A percentile compares a stretch with the other conserved stretches of the same genome.
phyloP scores from a whole-genome alignment of 2,888 invertebrate genomes.

The Anthrax anthrax region DNA sequence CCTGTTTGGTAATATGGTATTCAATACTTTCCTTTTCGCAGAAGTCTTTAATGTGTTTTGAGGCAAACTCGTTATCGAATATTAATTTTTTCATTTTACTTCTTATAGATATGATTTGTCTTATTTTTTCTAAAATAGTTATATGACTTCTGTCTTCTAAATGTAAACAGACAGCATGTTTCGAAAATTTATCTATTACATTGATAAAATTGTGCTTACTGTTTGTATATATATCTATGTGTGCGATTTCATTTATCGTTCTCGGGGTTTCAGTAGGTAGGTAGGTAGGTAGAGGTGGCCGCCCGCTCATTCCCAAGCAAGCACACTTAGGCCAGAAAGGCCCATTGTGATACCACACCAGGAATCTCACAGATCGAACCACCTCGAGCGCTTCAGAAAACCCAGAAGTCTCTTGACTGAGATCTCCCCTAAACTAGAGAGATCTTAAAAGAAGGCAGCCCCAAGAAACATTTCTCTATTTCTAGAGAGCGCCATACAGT shows the following conservation, averaged over 20 bases:
- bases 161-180: not conserved
- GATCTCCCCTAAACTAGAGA: too few relatives aligned
- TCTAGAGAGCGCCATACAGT: too few relatives aligned
- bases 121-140: slow-evolving; percentile 1
- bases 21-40: not conserved
- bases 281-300: too few relatives aligned
- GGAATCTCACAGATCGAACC: too few relatives aligned
- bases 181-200: slow-evolving; percentile 2
- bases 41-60: slow-evolving; percentile 1
- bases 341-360: too few relatives aligned
- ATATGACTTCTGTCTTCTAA: not conserved
- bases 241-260: not conserved
- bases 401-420: too few relatives aligned
- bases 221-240: not conserved
- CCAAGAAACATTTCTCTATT: too few relatives aligned
- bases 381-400: too few relatives aligned
- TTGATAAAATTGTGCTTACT: slow-evolving; percentile 2
- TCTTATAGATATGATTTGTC: slow-evolving; percentile 1
- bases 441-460: too few relatives aligned
- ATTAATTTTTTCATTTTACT: slow-evolving; percentile 4
- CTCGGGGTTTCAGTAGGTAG: too few relatives aligned
- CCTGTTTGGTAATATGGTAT: not conserved
- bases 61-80: slow-evolving; percentile 4
- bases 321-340: too few relatives aligned
- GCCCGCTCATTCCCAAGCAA: too few relatives aligned